phyloP scores from a whole-genome alignment of 2,797 vertebrate genomes.

The Rhodeus uyekii region DNA sequence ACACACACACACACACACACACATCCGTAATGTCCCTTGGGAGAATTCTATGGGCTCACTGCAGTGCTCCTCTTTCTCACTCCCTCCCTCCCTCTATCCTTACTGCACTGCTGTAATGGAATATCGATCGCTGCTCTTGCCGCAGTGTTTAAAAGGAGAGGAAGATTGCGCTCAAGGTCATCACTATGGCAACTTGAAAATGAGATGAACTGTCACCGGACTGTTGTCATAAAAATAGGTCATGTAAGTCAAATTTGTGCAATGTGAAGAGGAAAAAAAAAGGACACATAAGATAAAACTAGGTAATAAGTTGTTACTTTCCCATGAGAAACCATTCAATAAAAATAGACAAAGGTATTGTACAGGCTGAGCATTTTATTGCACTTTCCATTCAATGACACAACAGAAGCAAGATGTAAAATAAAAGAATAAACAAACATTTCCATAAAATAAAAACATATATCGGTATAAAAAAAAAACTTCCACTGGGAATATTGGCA shows the following conservation, averaged over 20 bases:
- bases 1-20: constrained; percentile 62
- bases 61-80: constrained; percentile 70
- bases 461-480: constrained; percentile 7
- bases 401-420: constrained; percentile 53
- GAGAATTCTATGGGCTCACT: constrained; percentile 74
- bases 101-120: constrained; percentile 79
- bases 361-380: constrained; percentile 69
- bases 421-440: constrained; percentile 45
- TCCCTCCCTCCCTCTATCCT: constrained; percentile 50
- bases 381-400: constrained; percentile 65
- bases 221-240: constrained; percentile 70
- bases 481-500: neutral
- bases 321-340: constrained; percentile 56
- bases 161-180: constrained; percentile 75
- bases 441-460: constrained; percentile 29
- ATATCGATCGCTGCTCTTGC: constrained; percentile 82
- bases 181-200: constrained; percentile 77
- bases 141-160: constrained; percentile 70
- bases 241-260: constrained; percentile 63
- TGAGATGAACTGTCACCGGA: constrained; percentile 65
- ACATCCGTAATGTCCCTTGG: constrained; percentile 67
- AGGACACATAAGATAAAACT: constrained; percentile 7
- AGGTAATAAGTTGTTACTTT: constrained; percentile 42
- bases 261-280: constrained; percentile 50
- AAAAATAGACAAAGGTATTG: neutral